Percentiles rank a stretch among this genome's conserved stretches.
phyloP scores from a whole-genome alignment of 2,888 invertebrate genomes.

The Polyommatus iphigenia region DNA sequence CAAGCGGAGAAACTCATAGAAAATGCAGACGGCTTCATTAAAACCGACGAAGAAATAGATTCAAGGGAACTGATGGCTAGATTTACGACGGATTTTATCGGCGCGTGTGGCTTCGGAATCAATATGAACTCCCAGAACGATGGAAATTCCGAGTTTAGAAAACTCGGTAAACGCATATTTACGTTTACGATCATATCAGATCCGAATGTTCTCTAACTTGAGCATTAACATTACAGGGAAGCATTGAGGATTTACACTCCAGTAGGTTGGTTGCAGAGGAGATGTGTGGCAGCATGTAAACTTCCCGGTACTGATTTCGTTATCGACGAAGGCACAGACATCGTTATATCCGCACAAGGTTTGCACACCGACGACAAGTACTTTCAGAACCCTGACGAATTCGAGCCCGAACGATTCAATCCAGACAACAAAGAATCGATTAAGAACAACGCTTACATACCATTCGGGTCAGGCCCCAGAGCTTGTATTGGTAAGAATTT shows the following conservation, averaged over 20 bases:
- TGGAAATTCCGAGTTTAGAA: conserved; percentile 50
- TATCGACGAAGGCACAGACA: conserved; percentile 46
- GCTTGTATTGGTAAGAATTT: conserved; percentile 39
- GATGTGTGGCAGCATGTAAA: conserved; percentile 58
- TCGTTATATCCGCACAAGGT: conserved; percentile 39
- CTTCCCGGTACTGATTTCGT: conserved; percentile 58
- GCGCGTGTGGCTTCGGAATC: conserved; percentile 54
- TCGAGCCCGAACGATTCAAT: conserved; percentile 41
- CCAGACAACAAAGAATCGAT: conserved; percentile 29
- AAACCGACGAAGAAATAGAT: conserved; percentile 41
- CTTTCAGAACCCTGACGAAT: conserved; percentile 40
- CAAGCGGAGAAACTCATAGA: conserved; percentile 55
- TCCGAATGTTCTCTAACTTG: not conserved
- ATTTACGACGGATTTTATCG: conserved; percentile 55
- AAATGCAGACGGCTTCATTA: conserved; percentile 39
- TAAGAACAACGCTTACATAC: conserved; percentile 37
- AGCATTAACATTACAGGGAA: conserved; percentile 35
- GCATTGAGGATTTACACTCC: conserved; percentile 39
- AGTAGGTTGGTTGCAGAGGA: conserved; percentile 42
- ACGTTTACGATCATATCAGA: not conserved
- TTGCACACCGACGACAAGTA: conserved; percentile 42
- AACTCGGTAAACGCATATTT: conserved; percentile 35
- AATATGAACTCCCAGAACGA: conserved; percentile 49
- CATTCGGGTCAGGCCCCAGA: conserved; percentile 40
- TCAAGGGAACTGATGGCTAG: conserved; percentile 52